Percentiles rank a stretch among this genome's conserved stretches.
These are phyloP conservation scores for Pecten maximus DNA, from an alignment of 2,888 invertebrate species.

Conservation along the genomic window DNA sequence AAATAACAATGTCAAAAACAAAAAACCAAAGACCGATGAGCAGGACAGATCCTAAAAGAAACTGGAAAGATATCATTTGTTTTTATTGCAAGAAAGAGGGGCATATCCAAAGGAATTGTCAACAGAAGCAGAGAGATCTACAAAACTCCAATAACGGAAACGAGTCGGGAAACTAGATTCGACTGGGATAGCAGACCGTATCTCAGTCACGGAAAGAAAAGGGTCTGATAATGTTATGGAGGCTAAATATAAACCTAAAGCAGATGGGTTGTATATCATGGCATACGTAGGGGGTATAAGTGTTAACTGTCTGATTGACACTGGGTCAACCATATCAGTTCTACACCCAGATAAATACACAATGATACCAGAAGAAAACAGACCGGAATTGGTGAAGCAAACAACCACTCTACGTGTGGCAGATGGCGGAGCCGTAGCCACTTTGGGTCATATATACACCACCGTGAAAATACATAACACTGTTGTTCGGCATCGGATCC, in stretches of 20 bases:
- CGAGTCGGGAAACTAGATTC: conserved; percentile 33
- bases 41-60: no score
- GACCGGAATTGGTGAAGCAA: conserved; percentile 6
- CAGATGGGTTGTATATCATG: background rate
- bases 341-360: conserved; percentile 11
- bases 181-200: background rate
- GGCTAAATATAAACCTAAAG: background rate
- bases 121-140: background rate
- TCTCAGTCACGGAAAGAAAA: background rate
- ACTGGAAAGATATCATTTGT: background rate
- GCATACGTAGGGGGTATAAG: background rate
- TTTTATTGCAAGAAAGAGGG: conserved; percentile 6
- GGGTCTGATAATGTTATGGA: background rate
- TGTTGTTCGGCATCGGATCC: background rate
- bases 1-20: no score
- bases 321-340: conserved; percentile 36
- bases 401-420: background rate
- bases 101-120: conserved; percentile 27
- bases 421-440: conserved; percentile 9
- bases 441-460: background rate
- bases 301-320: conserved; percentile 39
- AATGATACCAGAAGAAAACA: conserved; percentile 18
- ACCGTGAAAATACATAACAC: background rate
- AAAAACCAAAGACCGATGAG: no score
- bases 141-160: background rate